phyloP scores from a whole-genome alignment of 2,113 vertebrate genomes.

The Tiliqua scincoides region DNA sequence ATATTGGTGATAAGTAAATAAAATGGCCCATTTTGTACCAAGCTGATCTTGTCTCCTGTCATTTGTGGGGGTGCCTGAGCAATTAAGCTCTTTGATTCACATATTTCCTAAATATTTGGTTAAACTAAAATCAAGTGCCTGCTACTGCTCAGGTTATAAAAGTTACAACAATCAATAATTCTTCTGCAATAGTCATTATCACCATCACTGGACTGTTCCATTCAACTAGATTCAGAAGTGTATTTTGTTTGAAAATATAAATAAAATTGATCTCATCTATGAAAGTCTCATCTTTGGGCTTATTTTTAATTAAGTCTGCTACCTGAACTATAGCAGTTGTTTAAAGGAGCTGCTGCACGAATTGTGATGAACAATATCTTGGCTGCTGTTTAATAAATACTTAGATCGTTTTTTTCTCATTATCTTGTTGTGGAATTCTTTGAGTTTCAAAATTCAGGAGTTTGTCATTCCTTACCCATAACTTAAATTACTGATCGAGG shows the following conservation, averaged over 20 bases:
- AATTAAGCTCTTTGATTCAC: background rate
- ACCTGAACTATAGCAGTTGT: background rate
- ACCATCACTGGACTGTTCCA: background rate
- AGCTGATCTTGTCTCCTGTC: no score
- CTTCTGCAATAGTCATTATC: background rate
- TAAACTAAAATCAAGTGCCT: background rate
- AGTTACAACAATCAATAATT: background rate
- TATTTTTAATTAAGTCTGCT: constrained; percentile 13
- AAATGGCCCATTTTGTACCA: no score
- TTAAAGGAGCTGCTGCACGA: background rate
- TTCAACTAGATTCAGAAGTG: background rate
- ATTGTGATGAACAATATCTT: background rate
- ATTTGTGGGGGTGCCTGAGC: no score
- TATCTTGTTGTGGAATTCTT: background rate
- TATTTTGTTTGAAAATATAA: background rate
- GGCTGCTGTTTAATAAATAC: background rate
- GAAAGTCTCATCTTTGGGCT: background rate
- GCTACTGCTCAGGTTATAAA: constrained; percentile 12
- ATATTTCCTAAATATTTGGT: background rate
- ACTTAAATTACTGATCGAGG: background rate
- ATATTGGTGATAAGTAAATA: no score
- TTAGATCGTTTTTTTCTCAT: background rate
- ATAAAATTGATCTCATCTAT: background rate
- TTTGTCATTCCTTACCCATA: background rate
- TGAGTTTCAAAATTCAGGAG: background rate